phyloP scores from a whole-genome alignment of 2,797 vertebrate species.

The Luscinia megarhynchos region DNA sequence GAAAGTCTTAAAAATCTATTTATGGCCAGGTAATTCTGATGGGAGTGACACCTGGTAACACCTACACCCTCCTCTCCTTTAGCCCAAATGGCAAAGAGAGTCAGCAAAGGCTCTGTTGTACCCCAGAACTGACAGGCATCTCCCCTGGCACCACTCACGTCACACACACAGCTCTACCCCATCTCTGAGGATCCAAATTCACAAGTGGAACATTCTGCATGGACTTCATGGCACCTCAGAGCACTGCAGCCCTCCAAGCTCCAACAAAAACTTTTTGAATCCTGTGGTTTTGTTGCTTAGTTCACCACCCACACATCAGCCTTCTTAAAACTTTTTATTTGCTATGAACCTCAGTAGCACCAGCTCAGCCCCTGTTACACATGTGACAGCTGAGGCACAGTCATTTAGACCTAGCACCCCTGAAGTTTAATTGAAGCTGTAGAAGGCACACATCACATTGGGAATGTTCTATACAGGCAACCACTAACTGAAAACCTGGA shows the following conservation, averaged over 20 bases:
- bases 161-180: fast-evolving
- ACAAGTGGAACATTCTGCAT: fast-evolving
- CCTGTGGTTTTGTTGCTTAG: neutral
- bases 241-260: neutral
- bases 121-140: neutral
- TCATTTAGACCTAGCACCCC: neutral
- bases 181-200: neutral
- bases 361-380: neutral
- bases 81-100: neutral
- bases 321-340: neutral
- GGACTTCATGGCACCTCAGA: fast-evolving
- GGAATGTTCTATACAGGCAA: neutral
- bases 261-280: neutral
- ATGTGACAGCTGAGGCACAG: neutral
- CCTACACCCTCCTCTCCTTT: neutral
- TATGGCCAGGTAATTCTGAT: neutral
- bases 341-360: neutral
- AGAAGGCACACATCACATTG: neutral
- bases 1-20: neutral
- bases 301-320: neutral
- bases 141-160: neutral
- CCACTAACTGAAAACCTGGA: neutral
- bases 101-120: neutral
- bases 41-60: neutral
- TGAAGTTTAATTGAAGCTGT: neutral